Percentiles rank a stretch among this genome's conserved stretches.
Conservation (phyloP, 2,113 vertebrate species). For the Grantiella picta region DNA sequence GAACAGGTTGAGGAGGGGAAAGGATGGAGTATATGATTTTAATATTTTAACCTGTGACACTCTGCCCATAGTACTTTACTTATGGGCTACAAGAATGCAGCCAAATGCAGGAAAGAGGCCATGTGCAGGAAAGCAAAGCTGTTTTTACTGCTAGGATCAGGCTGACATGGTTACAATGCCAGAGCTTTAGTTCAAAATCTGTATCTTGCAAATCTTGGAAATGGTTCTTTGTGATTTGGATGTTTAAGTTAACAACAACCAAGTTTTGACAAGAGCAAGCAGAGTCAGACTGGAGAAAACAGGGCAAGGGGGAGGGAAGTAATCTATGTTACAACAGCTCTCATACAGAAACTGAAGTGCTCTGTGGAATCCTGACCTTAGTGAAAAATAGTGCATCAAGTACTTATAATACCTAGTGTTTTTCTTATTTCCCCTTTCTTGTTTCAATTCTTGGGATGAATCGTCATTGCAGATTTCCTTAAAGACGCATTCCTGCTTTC, state of each 20-base stretch:
- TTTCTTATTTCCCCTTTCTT: not conserved
- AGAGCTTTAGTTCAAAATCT: not conserved
- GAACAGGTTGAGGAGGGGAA: not conserved
- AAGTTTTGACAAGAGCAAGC: not conserved
- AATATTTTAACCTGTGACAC: not conserved
- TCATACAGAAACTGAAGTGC: not conserved
- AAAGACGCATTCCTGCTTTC: not conserved
- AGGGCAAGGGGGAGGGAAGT: accelerated
- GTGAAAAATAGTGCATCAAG: not conserved
- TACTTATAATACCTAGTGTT: not conserved
- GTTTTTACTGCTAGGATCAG: not conserved
- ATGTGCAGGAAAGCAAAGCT: not conserved
- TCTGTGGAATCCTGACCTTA: not conserved
- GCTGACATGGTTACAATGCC: not conserved
- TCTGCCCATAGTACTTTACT: not conserved
- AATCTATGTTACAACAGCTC: not conserved
- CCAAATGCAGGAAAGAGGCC: not conserved
- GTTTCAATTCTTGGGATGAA: not conserved
- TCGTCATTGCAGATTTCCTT: not conserved
- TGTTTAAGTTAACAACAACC: not conserved
- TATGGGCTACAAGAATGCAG: not conserved
- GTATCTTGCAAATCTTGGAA: not conserved
- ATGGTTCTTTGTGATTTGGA: not conserved
- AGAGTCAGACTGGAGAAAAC: not conserved
- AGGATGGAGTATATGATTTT: not conserved